A percentile compares a stretch with the other conserved stretches of the same genome.
Conservation (phyloP, 2,113 vertebrate species). For the Gymnocephalus cernua region DNA sequence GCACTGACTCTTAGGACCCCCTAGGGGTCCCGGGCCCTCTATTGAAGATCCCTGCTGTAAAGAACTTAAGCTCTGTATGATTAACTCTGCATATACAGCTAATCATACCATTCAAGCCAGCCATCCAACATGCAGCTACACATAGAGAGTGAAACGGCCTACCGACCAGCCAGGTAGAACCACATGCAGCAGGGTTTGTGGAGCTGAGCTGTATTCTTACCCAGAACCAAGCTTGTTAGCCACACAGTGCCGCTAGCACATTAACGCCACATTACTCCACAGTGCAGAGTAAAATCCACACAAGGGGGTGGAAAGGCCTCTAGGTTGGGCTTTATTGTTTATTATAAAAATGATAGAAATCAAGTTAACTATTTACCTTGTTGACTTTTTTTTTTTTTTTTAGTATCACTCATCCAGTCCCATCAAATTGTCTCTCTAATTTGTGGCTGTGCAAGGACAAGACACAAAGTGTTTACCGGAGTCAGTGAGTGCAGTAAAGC, state of each 20-base stretch:
- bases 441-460: background rate
- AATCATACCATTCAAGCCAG: background rate
- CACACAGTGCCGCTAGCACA: background rate
- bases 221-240: background rate
- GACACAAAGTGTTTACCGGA: constrained; percentile 23
- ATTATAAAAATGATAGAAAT: background rate
- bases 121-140: constrained; percentile 2
- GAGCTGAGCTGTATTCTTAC: constrained; percentile 3
- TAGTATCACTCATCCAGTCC: background rate
- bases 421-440: background rate
- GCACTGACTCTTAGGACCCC: too few species aligned
- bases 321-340: background rate
- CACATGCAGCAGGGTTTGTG: background rate
- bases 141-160: background rate
- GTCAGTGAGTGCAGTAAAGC: constrained; percentile 35
- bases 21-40: too few species aligned
- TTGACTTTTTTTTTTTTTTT: background rate
- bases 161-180: background rate
- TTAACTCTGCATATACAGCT: background rate
- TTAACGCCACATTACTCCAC: constrained; percentile 5
- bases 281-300: constrained; percentile 4
- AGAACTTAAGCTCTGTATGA: background rate
- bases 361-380: background rate
- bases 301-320: background rate
- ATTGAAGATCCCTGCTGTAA: too few species aligned